Base-by-base conservation (phyloP, 1,140 invertebrate genomes). In the Whitmania pigra region DNA sequence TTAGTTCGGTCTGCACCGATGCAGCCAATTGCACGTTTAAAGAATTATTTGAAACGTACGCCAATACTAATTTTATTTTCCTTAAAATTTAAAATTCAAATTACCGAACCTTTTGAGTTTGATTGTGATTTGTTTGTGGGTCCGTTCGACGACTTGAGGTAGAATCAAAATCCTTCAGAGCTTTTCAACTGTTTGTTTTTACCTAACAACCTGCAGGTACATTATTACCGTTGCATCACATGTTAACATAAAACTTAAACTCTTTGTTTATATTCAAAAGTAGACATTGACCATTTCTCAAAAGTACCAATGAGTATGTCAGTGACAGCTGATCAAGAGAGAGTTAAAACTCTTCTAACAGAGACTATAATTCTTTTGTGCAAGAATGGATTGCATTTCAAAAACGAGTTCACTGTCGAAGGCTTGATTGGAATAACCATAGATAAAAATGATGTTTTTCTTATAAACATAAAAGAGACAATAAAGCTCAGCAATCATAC, bases 401-500 rank as follows among this genome's bases (percentile, higher is more conserved):
- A 73, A 67, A n/a, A 31, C 29, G 69, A 73, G 60, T 71, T 73
- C 31, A 63, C 43, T 5, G 60, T 73, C 27, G 69, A 73, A 66
- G 73, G 43, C 25, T 55, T 73, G 40, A 73, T 73, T 66, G 73
- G 73, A 68, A 73, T 73, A 57, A 73, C 73, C 22, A 29, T 73
- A 40, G 73, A 73, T 43, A 29, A 73, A 36, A 67, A 73, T 29
- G 73, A 73, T 53, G 69, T 73, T 22, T 73, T 73, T 40, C 40
- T 71, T 15, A 67, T 73, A 31, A 69, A 43, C 67, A 69, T 73
- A n/a, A 73, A 69, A 69, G 72, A 73, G 49, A 73, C 67, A 4
- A 53, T 73, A 25, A 31, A 54, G n/a, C 25, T 63, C 3, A 53
- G 49, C 25, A 43, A 72, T 6, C 22, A 29, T 9, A 7, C 31